Evolutionary conservation across 2,888 invertebrate genomes (phyloP).

Genomic region (Brachyptera putata): DNA sequence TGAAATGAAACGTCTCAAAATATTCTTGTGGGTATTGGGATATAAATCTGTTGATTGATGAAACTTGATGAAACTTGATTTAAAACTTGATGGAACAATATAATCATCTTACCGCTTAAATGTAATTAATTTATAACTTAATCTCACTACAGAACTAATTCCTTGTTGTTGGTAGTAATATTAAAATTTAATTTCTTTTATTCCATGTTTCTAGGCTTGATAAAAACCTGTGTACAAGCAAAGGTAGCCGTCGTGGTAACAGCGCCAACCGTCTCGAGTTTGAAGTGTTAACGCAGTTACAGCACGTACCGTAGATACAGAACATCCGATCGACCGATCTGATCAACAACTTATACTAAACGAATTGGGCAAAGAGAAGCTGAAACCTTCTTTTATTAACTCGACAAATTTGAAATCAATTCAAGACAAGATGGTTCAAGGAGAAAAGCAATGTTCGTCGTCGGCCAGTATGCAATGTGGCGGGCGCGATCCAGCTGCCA

Average conservation of each 20-base stretch:
- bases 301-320: conserved; percentile 73
- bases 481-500: conserved; percentile 39
- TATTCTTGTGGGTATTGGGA: too few species aligned
- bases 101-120: too few species aligned
- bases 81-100: too few species aligned
- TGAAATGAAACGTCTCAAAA: too few species aligned
- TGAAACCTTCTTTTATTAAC: conserved; percentile 12
- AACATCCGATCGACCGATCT: background rate
- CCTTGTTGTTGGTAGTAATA: background rate
- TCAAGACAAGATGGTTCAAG: conserved; percentile 43
- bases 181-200: background rate
- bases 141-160: too few species aligned
- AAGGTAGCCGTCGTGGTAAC: conserved; percentile 81
- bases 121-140: too few species aligned
- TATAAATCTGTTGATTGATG: too few species aligned
- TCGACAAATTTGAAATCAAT: background rate
- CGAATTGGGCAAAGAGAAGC: background rate
- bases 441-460: conserved; percentile 36
- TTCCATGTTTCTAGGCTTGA: conserved; percentile 59
- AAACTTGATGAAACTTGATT: too few species aligned
- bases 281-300: conserved; percentile 74
- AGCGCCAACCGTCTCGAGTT: conserved; percentile 81
- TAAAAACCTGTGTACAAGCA: conserved; percentile 74
- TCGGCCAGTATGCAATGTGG: conserved; percentile 28
- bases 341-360: too few species aligned